These are phyloP conservation scores for Myotis lucifugus DNA, from an alignment of 2,113 vertebrate genomes.

Conservation along the genomic window DNA sequence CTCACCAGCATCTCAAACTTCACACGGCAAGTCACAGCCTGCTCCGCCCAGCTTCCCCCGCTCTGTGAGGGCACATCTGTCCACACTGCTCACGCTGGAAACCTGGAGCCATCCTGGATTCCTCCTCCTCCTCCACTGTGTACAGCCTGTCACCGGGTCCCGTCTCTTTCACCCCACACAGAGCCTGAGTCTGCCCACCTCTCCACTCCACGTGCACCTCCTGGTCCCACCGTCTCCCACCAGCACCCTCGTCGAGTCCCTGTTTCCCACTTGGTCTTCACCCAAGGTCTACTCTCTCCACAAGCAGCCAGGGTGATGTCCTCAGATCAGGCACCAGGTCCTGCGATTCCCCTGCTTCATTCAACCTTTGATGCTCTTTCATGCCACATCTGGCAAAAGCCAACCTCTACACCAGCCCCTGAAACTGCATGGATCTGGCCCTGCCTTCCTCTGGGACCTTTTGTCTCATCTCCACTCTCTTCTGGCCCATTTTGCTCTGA, in stretches of 20 bases:
- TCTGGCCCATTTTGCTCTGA: background rate
- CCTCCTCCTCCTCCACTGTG: background rate
- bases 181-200: background rate
- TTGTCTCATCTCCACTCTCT: background rate
- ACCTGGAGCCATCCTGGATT: background rate
- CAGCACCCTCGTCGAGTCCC: background rate
- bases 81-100: background rate
- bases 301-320: background rate
- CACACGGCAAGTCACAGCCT: fast-evolving
- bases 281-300: background rate
- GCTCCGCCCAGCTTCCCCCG: background rate
- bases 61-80: background rate
- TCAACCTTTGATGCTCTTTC: background rate
- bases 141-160: background rate
- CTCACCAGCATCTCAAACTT: background rate
- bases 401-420: background rate
- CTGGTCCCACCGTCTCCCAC: background rate
- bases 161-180: background rate
- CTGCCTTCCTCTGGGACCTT: background rate
- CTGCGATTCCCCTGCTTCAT: background rate
- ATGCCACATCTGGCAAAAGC: background rate
- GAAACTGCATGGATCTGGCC: background rate
- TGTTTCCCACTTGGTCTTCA: background rate
- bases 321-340: background rate
- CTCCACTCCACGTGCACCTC: background rate